Conservation (phyloP, 2,113 vertebrate genomes). For the Micronycteris hirsuta region DNA sequence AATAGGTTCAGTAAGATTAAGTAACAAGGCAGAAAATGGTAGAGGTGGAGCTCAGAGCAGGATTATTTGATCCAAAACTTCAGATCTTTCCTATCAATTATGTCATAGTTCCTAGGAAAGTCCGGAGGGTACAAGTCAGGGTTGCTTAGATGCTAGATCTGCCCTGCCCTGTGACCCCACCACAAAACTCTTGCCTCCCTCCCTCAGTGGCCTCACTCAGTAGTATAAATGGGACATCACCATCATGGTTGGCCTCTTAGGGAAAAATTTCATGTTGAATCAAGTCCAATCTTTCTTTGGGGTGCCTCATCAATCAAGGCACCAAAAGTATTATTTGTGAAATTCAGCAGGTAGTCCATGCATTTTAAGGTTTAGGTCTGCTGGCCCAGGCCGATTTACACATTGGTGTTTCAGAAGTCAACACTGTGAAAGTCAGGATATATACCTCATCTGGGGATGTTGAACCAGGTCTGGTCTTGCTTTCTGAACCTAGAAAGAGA, state of each 20-base stretch:
- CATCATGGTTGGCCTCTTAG: neutral
- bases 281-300: neutral
- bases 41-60: neutral
- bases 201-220: neutral
- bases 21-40: neutral
- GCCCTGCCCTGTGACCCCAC: neutral
- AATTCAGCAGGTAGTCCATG: neutral
- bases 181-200: neutral
- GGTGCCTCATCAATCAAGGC: neutral
- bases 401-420: neutral
- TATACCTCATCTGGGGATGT: neutral
- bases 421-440: neutral
- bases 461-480: neutral
- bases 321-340: neutral
- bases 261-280: neutral
- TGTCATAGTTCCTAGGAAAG: neutral
- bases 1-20: constrained; percentile 15
- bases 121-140: neutral
- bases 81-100: neutral
- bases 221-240: neutral
- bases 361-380: neutral
- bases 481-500: neutral
- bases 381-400: neutral
- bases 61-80: neutral
- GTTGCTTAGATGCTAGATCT: neutral